Evolutionary conservation across 92 coral and sea anemone genomes (phyloP).

Genomic region (Phymanthus crucifer): DNA sequence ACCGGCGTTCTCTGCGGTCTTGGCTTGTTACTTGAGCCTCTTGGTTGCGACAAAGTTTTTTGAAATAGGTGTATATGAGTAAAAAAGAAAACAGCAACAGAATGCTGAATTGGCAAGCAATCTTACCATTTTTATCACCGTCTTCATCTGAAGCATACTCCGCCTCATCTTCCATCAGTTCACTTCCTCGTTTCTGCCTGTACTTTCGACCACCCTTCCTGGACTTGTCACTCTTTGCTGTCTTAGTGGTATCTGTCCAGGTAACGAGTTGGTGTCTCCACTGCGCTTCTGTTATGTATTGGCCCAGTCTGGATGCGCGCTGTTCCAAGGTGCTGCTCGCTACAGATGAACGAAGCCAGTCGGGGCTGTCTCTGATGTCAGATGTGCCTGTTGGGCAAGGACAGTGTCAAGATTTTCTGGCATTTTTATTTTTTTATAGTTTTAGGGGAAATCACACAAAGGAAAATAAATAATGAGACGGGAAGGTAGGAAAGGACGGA

Average conservation of each 20-base stretch:
- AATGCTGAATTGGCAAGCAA: background rate
- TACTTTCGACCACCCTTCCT: constrained; percentile 45
- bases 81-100: background rate
- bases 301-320: constrained; percentile 87
- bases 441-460: no score
- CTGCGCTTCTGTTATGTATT: constrained; percentile 94
- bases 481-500: no score
- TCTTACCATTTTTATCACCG: constrained; percentile 10
- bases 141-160: constrained; percentile 15
- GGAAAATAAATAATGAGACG: no score
- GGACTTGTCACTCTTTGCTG: constrained; percentile 33
- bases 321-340: constrained; percentile 71
- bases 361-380: constrained; percentile 36
- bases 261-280: constrained; percentile 97
- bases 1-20: no score
- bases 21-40: no score
- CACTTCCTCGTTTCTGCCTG: constrained; percentile 37
- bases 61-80: no score
- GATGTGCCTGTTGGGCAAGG: background rate
- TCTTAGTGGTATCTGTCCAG: constrained; percentile 54
- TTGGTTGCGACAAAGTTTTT: no score
- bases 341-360: constrained; percentile 78
- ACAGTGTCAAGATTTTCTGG: background rate
- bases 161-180: background rate
- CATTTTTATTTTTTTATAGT: no score